Base-by-base conservation (phyloP, 37 sponge, comb jelly and placozoan genomes). In the Aphrocallistes beatrix region DNA sequence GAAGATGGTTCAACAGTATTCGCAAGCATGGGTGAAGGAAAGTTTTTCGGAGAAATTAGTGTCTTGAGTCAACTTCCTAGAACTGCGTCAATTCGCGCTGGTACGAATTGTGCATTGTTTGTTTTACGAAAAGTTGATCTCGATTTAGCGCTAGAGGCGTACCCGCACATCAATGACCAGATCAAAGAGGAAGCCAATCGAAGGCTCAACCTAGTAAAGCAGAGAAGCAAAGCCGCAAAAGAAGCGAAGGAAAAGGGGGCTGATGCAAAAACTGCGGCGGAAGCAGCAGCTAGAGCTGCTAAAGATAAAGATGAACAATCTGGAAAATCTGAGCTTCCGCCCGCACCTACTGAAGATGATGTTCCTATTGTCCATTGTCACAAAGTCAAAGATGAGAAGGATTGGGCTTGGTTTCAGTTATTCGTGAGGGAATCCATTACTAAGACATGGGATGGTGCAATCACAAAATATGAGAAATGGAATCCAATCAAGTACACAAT, bases 31-130 rank as follows among this genome's bases (percentile, higher is more conserved):
- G 37, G 30, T 1, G 89, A 93, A 75, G 93, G 93, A 50, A 82
- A 93, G 69, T 93, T 93, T 84, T 93, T 93, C 87, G 93, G 93
- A 0, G 93, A 93, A 37, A 93, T 90, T 84, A 89, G 90, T 39
- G 83, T 90, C 17, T 49, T 93, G 37, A 90, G 83, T 51, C 81
- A 83, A 50, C 83, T 85, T 36, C 89, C 90, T 23, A 85, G 89
- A 37, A 90, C 89, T 17, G 88, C 90, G 25, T 93, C 93, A 38
- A 85, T 91, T 42, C 88, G 92, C 40, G 92, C 92, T 50, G 83
- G 51, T 28, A 93, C 90, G 23, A 90, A 93, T 82, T 90, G 90
- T 90, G 90, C 90, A 36, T 40, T 93, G 40, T 89, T 91, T 87
- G 87, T 91, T 25, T 81, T 93, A 60, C 87, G 86, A n/a, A 93